A percentile compares a stretch with the other conserved stretches of the same genome.
phyloP scores from a whole-genome alignment of 1,140 invertebrate species.

The Sipha flava region DNA sequence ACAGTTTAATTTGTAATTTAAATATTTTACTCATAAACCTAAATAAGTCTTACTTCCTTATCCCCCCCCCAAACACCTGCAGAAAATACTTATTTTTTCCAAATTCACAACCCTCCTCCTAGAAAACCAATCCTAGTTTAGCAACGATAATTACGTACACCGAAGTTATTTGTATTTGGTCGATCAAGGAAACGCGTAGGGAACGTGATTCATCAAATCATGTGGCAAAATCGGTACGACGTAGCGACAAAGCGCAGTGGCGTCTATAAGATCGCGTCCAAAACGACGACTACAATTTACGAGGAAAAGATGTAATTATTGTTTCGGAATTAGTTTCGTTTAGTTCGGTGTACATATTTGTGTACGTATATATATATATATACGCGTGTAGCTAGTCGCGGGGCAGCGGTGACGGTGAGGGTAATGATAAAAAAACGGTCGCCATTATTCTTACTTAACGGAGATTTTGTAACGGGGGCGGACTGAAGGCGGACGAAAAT shows the following conservation, averaged over 20 bases:
- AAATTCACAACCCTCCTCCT: no score
- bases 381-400: neutral
- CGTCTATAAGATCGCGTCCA: neutral
- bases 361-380: neutral
- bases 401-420: neutral
- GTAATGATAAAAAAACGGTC: conserved; percentile 30
- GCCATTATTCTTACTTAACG: conserved; percentile 32
- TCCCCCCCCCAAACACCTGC: no score
- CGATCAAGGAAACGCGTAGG: neutral
- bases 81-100: no score
- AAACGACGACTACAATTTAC: neutral
- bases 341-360: no score
- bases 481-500: neutral
- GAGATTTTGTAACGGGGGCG: conserved; percentile 24
- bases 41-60: no score
- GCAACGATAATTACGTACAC: no score
- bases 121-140: no score
- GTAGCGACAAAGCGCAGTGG: no score
- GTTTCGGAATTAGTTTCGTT: conserved; percentile 29
- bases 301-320: conserved; percentile 26
- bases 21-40: no score
- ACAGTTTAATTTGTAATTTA: no score
- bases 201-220: neutral
- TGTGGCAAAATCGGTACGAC: no score
- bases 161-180: no score